Percentiles rank a stretch among this genome's conserved stretches.
phyloP scores from a whole-genome alignment of 1,140 invertebrate genomes.

The Monomorium pharaonis region DNA sequence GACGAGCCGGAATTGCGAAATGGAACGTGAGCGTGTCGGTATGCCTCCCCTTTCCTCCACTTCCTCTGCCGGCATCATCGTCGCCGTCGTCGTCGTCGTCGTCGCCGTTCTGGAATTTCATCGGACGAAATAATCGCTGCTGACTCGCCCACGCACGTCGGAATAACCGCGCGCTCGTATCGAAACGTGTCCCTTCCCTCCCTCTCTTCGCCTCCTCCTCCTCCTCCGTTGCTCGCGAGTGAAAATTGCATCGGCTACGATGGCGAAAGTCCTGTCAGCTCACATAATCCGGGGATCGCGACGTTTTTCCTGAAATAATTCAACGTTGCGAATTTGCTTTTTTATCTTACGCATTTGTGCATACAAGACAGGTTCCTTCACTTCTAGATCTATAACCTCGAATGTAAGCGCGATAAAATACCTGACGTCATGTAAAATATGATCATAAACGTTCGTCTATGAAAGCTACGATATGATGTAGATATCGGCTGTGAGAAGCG shows the following conservation, averaged over 20 bases:
- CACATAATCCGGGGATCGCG: neutral
- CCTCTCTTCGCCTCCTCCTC: no score
- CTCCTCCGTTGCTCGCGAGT: neutral
- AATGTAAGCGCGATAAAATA: neutral
- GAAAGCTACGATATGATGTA: neutral
- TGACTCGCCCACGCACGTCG: slow-evolving; percentile 22
- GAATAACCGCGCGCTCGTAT: neutral
- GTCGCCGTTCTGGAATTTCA: slow-evolving; percentile 57
- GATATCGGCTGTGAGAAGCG: neutral
- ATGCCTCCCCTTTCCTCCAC: slow-evolving; percentile 32
- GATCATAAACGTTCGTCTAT: neutral
- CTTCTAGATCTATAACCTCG: neutral
- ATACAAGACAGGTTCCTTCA: neutral
- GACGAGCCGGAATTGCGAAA: slow-evolving; percentile 64
- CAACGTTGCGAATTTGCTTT: neutral
- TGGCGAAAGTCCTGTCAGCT: neutral
- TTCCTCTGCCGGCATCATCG: neutral
- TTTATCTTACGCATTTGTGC: neutral
- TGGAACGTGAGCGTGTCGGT: slow-evolving; percentile 67
- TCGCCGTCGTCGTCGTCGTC: slow-evolving; percentile 32
- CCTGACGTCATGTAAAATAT: neutral
- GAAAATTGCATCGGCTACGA: neutral
- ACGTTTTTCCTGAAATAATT: neutral
- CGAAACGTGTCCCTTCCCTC: slow-evolving; percentile 11
- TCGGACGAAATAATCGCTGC: slow-evolving; percentile 45